Evolutionary conservation across 1,140 invertebrate genomes (phyloP), one percentile per base, ranked within the genome.

Genomic region (Oryctes rhinoceros): DNA sequence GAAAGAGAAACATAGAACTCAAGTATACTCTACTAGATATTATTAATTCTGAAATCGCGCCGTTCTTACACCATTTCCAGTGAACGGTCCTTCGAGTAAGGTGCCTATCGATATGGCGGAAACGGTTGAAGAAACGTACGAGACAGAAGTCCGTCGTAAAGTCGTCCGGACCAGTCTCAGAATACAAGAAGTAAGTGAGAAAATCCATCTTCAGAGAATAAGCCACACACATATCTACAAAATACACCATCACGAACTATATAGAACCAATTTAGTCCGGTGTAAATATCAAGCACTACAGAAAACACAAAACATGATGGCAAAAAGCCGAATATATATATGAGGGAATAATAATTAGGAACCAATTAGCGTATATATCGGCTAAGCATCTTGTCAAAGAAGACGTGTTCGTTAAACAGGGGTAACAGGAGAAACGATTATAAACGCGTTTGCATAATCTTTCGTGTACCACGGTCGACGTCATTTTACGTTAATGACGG

Each of bases 111-210:
- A 71, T 24, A 78, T 78, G 80, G 82, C 82, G 71, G 86, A 87
- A 79, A 87, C 87, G 74, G 86, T 88, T 74, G 87, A 89, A 81
- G 87, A 89, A 83, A 84, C 83, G 44, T 88, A 87, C 81, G 90
- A 91, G 83, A 90, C 89, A n/a, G 89, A 88, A 59, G 89, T 89
- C n/a, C 87, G 89, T 39, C 88, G 89, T 47, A 91, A 90, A 84
- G 89, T 89, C 79, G 87, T 90, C 13, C 88, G 89, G 79, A 90
- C 89, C 53, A 90, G 89, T 84, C 89, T 90, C 81, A 90, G 88
- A 82, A 91, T 91, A 81, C 88, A 91, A 87, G 90, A 91, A 86
- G 85, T 86, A 86, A 86, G 85, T 86, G 65, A 30, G 20, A 15
- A 47, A 76, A 47, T 76, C 15, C 44, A 76, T 37, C 24, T 24